These are phyloP conservation scores for Misgurnus anguillicaudatus DNA, from an alignment of 2,113 vertebrate species.

Conservation along the genomic window DNA sequence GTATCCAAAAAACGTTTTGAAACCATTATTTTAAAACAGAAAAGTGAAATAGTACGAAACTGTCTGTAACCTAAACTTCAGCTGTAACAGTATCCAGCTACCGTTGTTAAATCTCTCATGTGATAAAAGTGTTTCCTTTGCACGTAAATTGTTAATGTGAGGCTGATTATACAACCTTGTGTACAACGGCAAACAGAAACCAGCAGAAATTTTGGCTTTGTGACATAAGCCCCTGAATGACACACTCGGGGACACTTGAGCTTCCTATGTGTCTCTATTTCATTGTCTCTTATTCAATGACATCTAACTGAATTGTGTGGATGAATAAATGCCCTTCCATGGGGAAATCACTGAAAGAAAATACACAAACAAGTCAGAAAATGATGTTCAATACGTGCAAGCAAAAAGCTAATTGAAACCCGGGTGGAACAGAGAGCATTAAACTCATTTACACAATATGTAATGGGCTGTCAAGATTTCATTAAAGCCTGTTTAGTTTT, in stretches of 20 bases:
- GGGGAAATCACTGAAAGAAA: constrained; percentile 58
- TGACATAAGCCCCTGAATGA: constrained; percentile 25
- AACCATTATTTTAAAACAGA: too few relatives aligned
- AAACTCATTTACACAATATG: constrained; percentile 22
- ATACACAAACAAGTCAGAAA: background rate
- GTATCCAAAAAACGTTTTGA: too few relatives aligned
- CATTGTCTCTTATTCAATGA: constrained; percentile 50
- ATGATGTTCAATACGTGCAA: constrained; percentile 52
- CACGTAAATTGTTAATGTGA: constrained; percentile 16
- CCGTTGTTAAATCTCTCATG: background rate
- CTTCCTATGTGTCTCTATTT: constrained; percentile 45
- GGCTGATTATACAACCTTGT: constrained; percentile 8
- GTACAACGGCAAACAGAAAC: constrained; percentile 16
- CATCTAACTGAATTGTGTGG: constrained; percentile 52
- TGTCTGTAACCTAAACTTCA: background rate
- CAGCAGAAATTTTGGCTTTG: constrained; percentile 28
- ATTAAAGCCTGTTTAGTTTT: constrained; percentile 1
- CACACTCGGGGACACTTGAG: constrained; percentile 47
- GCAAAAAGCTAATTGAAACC: constrained; percentile 46
- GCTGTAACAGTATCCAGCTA: background rate
- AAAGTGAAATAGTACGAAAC: background rate
- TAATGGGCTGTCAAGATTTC: constrained; percentile 23
- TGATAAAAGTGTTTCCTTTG: background rate
- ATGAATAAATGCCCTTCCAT: constrained; percentile 47
- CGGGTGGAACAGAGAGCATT: constrained; percentile 13